Evolutionary conservation across 2,113 vertebrate genomes (phyloP), one percentile per base, ranked within the genome.

Genomic region (Protobothrops mucrosquamatus): DNA sequence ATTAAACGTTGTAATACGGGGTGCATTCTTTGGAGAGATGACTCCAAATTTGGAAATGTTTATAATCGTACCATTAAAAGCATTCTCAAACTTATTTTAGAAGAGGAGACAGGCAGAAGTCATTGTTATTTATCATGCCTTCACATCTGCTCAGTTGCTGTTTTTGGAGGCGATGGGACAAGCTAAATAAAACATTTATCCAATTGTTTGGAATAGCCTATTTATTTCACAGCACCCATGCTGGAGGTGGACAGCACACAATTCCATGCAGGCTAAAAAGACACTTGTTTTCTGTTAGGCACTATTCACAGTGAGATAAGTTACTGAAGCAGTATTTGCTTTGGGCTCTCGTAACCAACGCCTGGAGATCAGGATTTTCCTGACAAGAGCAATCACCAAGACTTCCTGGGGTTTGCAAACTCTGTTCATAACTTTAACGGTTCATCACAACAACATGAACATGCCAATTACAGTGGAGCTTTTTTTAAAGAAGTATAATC

Each of bases 131-230:
- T 8, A 51, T 51, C 64, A 64, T 93, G 95, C 94, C 95, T 94
- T 97, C 96, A 95, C 95, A 94, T 93, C 96, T 96, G 92, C 95
- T 94, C 91, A 94, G 94, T 94, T 96, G 94, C 95, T 96, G 97
- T 94, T 94, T 92, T 96, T 81, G 91, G 94, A 94, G 95, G 96
- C 96, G 97, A 96, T 93, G 85, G 94, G 91, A 95, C 93, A 94
- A 85, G 92, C 95, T 96, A 95, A 97, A 96, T 94, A 91, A 93
- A 96, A 96, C 97, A 97, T 96, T 97, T 97, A 97, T 96, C 97
- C 96, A 93, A 91, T 95, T 96, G 94, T 95, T 96, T 97, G 94
- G 92, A 96, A 96, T 95, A 91, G 91, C 95, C 91, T 92, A 92
- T 93, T 95, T 57, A 74, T 87, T 94, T 95, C 94, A 54, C 93